Evolutionary conservation across 2,113 vertebrate genomes (phyloP).

Genomic region (Syrmaticus mikado): DNA sequence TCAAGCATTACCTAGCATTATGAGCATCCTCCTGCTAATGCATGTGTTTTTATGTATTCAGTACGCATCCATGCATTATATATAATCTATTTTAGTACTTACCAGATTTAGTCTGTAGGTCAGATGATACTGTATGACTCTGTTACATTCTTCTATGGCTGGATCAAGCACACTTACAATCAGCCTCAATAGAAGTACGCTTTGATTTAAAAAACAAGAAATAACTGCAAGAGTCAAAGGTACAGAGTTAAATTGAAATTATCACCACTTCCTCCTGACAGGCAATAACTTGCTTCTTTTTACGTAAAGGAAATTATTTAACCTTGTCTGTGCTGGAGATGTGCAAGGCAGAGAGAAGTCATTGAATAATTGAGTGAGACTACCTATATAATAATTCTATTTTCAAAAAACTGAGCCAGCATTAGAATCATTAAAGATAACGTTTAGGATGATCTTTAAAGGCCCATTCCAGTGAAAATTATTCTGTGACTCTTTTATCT

Average conservation of each 20-base stretch:
- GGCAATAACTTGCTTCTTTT: background rate
- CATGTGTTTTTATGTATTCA: background rate
- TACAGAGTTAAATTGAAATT: background rate
- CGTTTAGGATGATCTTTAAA: background rate
- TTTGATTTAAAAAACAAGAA: slow-evolving; percentile 49
- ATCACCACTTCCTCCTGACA: slow-evolving; percentile 51
- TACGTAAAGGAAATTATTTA: background rate
- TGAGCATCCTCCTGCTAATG: background rate
- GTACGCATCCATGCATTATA: background rate
- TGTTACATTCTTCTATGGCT: background rate
- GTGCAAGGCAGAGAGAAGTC: background rate
- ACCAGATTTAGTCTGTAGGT: background rate
- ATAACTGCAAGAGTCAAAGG: slow-evolving; percentile 27
- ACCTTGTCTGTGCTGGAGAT: background rate
- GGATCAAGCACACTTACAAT: background rate
- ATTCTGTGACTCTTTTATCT: background rate
- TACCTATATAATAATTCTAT: background rate
- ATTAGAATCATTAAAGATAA: background rate
- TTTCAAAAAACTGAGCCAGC: background rate
- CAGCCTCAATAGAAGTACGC: background rate
- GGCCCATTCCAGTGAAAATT: background rate
- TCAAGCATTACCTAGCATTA: background rate
- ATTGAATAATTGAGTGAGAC: background rate
- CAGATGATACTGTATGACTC: background rate
- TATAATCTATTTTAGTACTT: background rate